Evolutionary conservation across 2,797 vertebrate genomes (phyloP).

Genomic region (Sebastes kiyomatsui): DNA sequence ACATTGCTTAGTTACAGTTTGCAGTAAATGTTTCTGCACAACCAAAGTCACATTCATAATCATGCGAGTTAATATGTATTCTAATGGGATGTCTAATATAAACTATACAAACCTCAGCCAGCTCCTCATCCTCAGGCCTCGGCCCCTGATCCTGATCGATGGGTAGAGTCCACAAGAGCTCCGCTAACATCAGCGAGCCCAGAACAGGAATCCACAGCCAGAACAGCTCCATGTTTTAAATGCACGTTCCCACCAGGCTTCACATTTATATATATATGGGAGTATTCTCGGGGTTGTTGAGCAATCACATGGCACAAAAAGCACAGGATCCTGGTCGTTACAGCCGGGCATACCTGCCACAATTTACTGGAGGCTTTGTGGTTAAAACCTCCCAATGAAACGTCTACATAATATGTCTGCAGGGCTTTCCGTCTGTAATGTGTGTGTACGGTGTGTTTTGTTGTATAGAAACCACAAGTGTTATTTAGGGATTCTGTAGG

Average conservation of each 20-base stretch:
- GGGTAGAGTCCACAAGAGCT: slow-evolving; percentile 54
- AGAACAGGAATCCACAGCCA: slow-evolving; percentile 51
- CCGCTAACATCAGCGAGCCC: slow-evolving; percentile 52
- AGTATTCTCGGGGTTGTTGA: slow-evolving; percentile 31
- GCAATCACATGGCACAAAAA: slow-evolving; percentile 52
- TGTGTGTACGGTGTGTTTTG: slow-evolving; percentile 11
- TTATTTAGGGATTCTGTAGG: slow-evolving; percentile 5
- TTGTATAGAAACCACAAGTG: not conserved
- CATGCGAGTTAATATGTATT: not conserved
- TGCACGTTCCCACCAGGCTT: slow-evolving; percentile 29
- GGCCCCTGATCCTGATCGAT: slow-evolving; percentile 33
- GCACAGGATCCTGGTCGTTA: slow-evolving; percentile 37
- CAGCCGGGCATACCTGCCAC: slow-evolving; percentile 38
- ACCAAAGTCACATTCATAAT: not conserved
- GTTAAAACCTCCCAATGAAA: slow-evolving; percentile 54
- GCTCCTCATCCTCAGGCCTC: slow-evolving; percentile 56
- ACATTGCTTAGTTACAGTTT: not conserved
- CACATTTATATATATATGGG: slow-evolving; percentile 57
- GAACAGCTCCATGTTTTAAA: slow-evolving; percentile 66
- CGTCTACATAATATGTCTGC: slow-evolving; percentile 44
- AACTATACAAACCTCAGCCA: slow-evolving; percentile 73
- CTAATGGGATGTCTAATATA: not conserved
- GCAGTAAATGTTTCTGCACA: not conserved
- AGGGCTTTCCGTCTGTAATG: slow-evolving; percentile 40
- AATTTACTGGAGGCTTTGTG: slow-evolving; percentile 63